Conservation (phyloP, 2,888 invertebrate genomes). For the Caenorhabditis zanzibari region DNA sequence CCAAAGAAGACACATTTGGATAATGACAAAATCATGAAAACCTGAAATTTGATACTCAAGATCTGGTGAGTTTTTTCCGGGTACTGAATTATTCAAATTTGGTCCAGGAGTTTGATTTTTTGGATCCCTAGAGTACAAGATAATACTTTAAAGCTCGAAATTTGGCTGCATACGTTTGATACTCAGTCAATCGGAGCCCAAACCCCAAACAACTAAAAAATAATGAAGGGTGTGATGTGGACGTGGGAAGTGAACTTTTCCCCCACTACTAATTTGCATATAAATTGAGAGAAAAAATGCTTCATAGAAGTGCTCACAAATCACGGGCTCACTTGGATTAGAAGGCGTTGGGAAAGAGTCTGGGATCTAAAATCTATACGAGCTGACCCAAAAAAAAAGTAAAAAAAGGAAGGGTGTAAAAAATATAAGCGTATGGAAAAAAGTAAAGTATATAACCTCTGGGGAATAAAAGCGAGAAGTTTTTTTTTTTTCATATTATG, state of each 20-base stretch:
- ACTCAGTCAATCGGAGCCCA: not conserved
- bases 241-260: constrained; percentile 11
- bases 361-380: not conserved
- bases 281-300: not conserved
- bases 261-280: constrained; percentile 14
- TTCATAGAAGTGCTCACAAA: constrained; percentile 3
- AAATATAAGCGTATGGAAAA: not conserved
- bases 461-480: constrained; percentile 16
- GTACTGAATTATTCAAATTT: no score
- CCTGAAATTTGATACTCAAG: no score
- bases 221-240: not conserved
- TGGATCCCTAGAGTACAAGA: no score
- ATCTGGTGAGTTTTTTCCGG: no score
- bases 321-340: not conserved
- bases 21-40: no score
- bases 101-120: no score
- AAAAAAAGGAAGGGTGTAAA: constrained; percentile 2
- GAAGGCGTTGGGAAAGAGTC: not conserved
- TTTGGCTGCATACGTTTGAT: no score
- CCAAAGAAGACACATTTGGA: no score
- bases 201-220: not conserved
- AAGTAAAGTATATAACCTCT: constrained; percentile 21
- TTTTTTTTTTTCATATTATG: not conserved
- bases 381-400: not conserved
- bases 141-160: not conserved